Percentiles rank a stretch among this genome's conserved stretches.
Conservation (phyloP, 2,113 vertebrate species). For the Leptodactylus fuscus region DNA sequence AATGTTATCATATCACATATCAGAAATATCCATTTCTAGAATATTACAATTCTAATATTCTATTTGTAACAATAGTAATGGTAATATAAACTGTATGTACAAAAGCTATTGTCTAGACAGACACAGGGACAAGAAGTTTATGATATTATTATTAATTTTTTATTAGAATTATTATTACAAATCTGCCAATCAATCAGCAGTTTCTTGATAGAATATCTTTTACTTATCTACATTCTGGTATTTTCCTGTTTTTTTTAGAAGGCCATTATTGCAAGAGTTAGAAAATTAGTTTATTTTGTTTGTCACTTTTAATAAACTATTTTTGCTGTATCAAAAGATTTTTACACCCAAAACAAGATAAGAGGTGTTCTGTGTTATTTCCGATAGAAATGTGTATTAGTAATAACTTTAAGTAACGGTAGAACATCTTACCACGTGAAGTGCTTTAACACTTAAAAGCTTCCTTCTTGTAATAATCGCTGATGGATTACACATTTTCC, state of each 20-base stretch:
- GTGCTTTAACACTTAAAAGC: neutral
- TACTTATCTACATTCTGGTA: too few species aligned
- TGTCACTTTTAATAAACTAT: too few species aligned
- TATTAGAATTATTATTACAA: too few species aligned
- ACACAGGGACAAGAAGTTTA: neutral
- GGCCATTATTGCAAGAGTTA: too few species aligned
- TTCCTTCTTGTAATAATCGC: constrained; percentile 7
- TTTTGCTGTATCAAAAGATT: neutral
- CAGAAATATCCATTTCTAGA: too few species aligned
- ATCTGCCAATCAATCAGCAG: too few species aligned
- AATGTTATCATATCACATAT: neutral
- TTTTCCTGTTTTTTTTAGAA: too few species aligned
- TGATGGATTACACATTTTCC: constrained; percentile 10
- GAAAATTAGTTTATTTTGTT: too few species aligned
- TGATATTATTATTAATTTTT: too few species aligned
- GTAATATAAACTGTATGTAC: neutral
- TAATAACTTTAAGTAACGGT: neutral
- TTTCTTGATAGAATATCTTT: too few species aligned
- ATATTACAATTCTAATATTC: neutral
- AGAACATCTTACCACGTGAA: neutral
- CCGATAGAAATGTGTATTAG: neutral
- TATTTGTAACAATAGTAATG: neutral
- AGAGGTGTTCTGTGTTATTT: neutral
- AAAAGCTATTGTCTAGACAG: neutral
- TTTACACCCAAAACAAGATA: neutral